Evolutionary conservation across 2,888 invertebrate genomes (phyloP), one percentile per base, ranked within the genome.

Genomic region (Eilema sororculum): DNA sequence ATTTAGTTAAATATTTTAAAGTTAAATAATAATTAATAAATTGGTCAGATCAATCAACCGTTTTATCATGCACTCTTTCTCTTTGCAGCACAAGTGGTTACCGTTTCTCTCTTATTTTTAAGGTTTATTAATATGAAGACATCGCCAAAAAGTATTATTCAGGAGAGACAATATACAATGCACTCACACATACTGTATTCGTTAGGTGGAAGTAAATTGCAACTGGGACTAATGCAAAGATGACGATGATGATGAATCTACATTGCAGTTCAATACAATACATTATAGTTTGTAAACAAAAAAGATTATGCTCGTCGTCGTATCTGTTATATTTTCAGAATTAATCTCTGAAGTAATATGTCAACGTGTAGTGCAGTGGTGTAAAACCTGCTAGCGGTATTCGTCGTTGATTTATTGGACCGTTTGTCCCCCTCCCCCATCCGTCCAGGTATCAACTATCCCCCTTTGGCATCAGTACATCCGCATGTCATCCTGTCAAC

Each of bases 331-430:
- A 67, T 72, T 70, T 73, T 71, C 73, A 74, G 64, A 73, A 81
- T 78, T 88, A 86, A 80, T 88, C 89, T 87, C 61, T 81, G 84
- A 37, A 57, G 83, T 78, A 87, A 90, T 90, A 90, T 89, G 88
- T 90, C 87, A 90, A 82, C 84, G 80, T 82, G 86, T 84, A 85
- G 82, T 82, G 84, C 84, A 81, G 82, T 84, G 80, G 79, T 79
- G 87, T 86, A 87, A 87, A 91, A 93, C 91, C 93, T 93, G 93
- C 91, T 88, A 75, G 86, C 87, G 87, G 89, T 88, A 73, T 86
- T 70, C 86, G 86, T 83, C 83, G 81, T 86, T 92, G 93, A 93
- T 92, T 93, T 93, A 93, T 92, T 80, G 84, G 78, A 75, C 85
- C 87, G 88, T 90, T 89, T 89, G 89, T 91, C 86, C 83, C 77